Conservation (phyloP, 2,888 invertebrate species). For the Limnephilus marmoratus region DNA sequence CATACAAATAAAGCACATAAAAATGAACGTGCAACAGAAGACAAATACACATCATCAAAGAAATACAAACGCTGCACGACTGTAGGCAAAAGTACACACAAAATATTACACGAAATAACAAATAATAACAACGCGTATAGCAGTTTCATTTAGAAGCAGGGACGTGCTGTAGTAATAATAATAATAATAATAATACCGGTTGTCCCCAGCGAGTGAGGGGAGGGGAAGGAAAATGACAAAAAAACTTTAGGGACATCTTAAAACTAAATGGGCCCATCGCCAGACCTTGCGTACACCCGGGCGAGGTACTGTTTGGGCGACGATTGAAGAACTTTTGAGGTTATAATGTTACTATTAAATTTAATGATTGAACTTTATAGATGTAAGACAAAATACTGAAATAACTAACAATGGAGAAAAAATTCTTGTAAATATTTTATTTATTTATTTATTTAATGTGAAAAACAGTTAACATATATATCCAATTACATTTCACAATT, state of each 20-base stretch:
- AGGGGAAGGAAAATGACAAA: slow-evolving; percentile 1
- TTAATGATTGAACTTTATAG: neutral
- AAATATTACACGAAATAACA: neutral
- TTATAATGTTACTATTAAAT: neutral
- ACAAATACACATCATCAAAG: neutral
- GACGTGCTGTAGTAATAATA: neutral
- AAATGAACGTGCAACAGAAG: neutral
- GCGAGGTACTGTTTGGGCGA: neutral
- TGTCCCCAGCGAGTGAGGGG: neutral
- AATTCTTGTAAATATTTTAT: no score
- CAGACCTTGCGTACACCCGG: slow-evolving; percentile 21
- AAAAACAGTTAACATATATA: no score
- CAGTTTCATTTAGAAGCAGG: neutral
- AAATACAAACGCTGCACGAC: neutral
- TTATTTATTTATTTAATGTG: no score
- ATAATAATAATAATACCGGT: neutral
- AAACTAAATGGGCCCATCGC: slow-evolving; percentile 37
- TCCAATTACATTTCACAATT: no score
- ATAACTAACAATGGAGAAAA: no score
- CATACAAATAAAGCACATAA: neutral
- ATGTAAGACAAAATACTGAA: neutral
- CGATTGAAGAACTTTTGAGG: neutral
- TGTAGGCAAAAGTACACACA: neutral
- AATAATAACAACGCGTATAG: neutral
- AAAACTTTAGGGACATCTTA: slow-evolving; percentile 29